Evolutionary conservation across 2,113 vertebrate species (phyloP).

Genomic region (Conger conger): DNA sequence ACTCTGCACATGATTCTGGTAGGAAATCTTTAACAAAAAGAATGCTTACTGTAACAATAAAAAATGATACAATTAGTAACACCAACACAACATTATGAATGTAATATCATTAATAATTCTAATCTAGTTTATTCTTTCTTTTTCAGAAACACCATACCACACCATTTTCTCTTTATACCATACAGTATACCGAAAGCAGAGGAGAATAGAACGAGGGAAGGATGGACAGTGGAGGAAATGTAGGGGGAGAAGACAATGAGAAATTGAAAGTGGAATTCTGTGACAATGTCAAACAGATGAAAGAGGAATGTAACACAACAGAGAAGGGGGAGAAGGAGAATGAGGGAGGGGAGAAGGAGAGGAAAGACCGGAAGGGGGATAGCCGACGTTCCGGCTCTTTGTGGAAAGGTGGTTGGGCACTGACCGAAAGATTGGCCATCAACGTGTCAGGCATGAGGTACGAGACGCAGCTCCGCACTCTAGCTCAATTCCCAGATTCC

Average conservation of each 20-base stretch:
- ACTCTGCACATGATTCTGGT: too few species aligned
- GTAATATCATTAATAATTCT: neutral
- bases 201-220: neutral
- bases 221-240: constrained; percentile 13
- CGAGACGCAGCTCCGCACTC: constrained; percentile 57
- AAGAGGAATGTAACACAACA: neutral
- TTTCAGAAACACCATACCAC: constrained; percentile 15
- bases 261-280: neutral
- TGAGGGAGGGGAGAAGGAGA: constrained; percentile 14
- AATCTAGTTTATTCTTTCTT: neutral
- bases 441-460: constrained; percentile 61
- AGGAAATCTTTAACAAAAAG: neutral
- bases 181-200: neutral
- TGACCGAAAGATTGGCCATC: constrained; percentile 59
- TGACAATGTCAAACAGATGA: neutral
- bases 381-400: neutral
- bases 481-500: constrained; percentile 59
- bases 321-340: constrained; percentile 21
- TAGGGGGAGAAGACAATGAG: neutral
- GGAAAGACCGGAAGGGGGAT: constrained; percentile 28
- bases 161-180: constrained; percentile 8
- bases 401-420: constrained; percentile 45
- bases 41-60: neutral
- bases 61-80: neutral
- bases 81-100: neutral